Conservation (phyloP, 2,797 vertebrate genomes). For the Sebastes baramenuke region DNA sequence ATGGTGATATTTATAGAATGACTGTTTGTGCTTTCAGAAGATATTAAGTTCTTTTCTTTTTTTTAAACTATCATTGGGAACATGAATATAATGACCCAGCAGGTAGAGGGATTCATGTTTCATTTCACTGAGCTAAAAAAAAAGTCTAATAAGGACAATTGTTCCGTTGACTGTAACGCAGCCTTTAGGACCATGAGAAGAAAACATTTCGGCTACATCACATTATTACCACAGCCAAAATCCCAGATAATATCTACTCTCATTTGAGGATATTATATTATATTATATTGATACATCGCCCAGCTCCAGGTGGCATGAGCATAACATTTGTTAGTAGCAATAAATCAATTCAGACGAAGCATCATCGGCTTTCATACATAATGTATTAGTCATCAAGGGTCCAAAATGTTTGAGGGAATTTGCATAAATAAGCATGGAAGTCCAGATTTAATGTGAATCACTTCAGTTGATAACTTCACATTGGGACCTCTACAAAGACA, state of each 20-base stretch:
- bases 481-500: not conserved
- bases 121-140: not conserved
- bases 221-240: slow-evolving; percentile 33
- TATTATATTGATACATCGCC: slow-evolving; percentile 2
- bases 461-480: not conserved
- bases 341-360: slow-evolving; percentile 26
- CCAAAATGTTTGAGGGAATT: not conserved
- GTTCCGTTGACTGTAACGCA: slow-evolving; percentile 35
- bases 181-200: slow-evolving; percentile 28
- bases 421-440: not conserved
- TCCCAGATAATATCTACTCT: slow-evolving; percentile 46
- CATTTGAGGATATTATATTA: slow-evolving; percentile 37
- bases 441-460: not conserved
- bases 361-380: slow-evolving; percentile 27
- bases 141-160: slow-evolving; percentile 31
- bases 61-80: slow-evolving; percentile 4
- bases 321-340: slow-evolving; percentile 7
- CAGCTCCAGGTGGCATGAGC: slow-evolving; percentile 17
- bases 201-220: slow-evolving; percentile 30
- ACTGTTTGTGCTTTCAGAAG: slow-evolving; percentile 23
- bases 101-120: slow-evolving; percentile 24
- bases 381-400: slow-evolving; percentile 19
- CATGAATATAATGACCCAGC: slow-evolving; percentile 17
- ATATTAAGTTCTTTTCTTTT: slow-evolving; percentile 14
- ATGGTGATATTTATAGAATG: slow-evolving; percentile 1